Evolutionary conservation across 2,888 invertebrate species (phyloP), one percentile per base, ranked within the genome.

Genomic region (Pyrgus malvae): DNA sequence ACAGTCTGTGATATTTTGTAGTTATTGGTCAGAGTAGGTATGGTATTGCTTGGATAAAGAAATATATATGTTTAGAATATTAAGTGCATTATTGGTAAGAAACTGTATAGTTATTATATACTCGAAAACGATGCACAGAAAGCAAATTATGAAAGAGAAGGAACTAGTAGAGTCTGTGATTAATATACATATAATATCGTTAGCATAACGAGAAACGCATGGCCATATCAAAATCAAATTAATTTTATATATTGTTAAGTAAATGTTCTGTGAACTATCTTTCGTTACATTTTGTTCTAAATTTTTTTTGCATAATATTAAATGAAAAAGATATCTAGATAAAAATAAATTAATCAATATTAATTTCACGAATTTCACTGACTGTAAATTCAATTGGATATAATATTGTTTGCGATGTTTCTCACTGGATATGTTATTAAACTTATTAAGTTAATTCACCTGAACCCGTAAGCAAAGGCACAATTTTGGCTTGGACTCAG

Each of bases 1-100:
- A 84, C 86, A 80, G 89, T 89, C 90, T 90, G 90, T 90, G 90
- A 90, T 90, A 90, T 90, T 89, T 90, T 89, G 88, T 90, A 89
- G 86, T 88, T 85, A 87, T 88, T 85, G 89, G 81, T 79, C 87
- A 82, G 76, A 85, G 77, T 85, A 84, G 87, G 77, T 81, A 80
- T 84, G 84, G 87, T 87, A 83, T 84, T 86, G 86, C 87, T 88
- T 90, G 89, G 78, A 78, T 83, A 84, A 84, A 83, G 74, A 79
- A 81, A 80, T 72, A 76, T 80, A 79, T 84, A 84, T 83, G 82
- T 86, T 82, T 87, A 89, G 87, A 78, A 71, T 80, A 72, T 72
- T 83, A 87, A 85, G 85, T 76, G 80, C 74, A 78, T 83, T 85
- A 84, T 82, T 77, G 80, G 79, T 87, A 87, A 87, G 85, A 73